Base-by-base conservation (phyloP, 1,140 invertebrate species). In the Littorina saxatilis region DNA sequence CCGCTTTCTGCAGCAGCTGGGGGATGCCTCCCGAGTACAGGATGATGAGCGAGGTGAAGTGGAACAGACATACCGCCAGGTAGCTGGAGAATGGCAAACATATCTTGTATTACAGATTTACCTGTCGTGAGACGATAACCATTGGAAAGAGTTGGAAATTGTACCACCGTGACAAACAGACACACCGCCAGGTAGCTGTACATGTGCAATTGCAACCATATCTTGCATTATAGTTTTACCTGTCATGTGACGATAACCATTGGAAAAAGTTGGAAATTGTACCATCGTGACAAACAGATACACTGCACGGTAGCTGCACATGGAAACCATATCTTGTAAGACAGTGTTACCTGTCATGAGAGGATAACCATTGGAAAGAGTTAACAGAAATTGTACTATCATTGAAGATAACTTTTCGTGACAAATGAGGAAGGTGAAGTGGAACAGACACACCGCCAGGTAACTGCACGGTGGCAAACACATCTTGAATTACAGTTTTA, bases 21-120 rank as follows among this genome's bases (percentile, higher is more conserved):
- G 77, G 32, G 17, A 52, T 29, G 4, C 80, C 79, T 32, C 85
- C 81, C 43, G 83, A 82, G 68, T 84, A 86, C 13, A 81, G 50
- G 20, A 86, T 32, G 0, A 83, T 17, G 76, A 84, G 47, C 0
- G 78, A 75, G 23, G 82, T 81, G 73, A 86, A 84, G 76, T 82
- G 63, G 17, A 81, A 68, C 17, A 86, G 68, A 58, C 83, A 86
- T n/a, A 79, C 50, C 20, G 85, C 74, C 58, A 86, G 50, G 79
- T 84, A 86, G 47, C 84, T 85, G 75, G n/a, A n/a, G 7, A 73
- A 76, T 5, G 52, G 29, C 80, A 78, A 73, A 47, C 43, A 37
- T 13, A 9, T 7, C 9, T 23, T 32, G 32, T 23, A n/a, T 35
- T 35, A 37, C 66, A 13, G 27, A 70, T 13, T 9, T 27, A 27